Percentiles rank a stretch among this genome's conserved stretches.
phyloP scores from a whole-genome alignment of 92 coral and sea anemone species.

The Phenganax stokvisi region DNA sequence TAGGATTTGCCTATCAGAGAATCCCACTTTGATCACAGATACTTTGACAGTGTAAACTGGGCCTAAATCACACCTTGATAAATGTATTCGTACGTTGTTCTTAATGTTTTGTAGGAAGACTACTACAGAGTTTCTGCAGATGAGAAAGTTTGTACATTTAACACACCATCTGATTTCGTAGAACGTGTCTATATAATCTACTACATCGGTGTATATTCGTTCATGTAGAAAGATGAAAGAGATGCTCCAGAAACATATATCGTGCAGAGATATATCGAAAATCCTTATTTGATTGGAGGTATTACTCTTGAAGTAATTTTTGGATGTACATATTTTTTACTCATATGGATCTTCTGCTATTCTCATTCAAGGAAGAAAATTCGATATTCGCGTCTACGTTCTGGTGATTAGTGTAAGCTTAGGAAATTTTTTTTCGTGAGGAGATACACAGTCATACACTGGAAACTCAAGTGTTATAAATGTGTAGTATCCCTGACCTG shows the following conservation, averaged over 20 bases:
- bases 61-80: too few species aligned
- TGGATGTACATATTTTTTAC: neutral
- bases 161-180: neutral
- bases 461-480: too few species aligned
- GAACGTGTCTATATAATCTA: neutral
- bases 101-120: constrained; percentile 59
- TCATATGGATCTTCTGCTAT: neutral
- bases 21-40: too few species aligned
- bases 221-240: constrained; percentile 72
- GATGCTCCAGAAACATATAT: constrained; percentile 89
- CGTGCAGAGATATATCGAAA: constrained; percentile 87
- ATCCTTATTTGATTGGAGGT: constrained; percentile 95
- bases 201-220: neutral
- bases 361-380: constrained; percentile 69
- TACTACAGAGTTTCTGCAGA: constrained; percentile 84
- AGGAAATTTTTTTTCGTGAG: neutral
- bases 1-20: too few species aligned
- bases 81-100: neutral
- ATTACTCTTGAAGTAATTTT: neutral
- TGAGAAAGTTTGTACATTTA: constrained; percentile 61
- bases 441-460: too few species aligned
- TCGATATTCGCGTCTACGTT: constrained; percentile 86
- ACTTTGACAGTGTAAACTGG: too few species aligned
- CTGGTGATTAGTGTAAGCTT: constrained; percentile 83
- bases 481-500: too few species aligned